These are phyloP conservation scores for Heliangelus exortis DNA, from an alignment of 2,797 vertebrate genomes.

Conservation along the genomic window DNA sequence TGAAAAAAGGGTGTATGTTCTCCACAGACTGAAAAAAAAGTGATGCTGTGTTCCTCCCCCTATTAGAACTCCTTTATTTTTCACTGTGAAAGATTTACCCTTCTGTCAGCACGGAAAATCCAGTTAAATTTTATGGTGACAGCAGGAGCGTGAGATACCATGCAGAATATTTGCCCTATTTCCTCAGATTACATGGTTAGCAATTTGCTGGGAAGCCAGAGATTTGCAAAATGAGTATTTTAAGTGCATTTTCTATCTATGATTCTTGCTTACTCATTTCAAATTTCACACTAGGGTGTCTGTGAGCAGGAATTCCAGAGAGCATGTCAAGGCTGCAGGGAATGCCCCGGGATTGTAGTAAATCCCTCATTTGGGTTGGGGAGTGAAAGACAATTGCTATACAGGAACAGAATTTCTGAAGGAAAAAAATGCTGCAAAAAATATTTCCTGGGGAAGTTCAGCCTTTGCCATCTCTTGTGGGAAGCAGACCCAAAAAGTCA, in stretches of 20 bases:
- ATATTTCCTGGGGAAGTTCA: not conserved
- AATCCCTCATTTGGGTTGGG: not conserved
- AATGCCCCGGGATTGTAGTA: not conserved
- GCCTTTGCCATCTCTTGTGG: not conserved
- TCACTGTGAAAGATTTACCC: not conserved
- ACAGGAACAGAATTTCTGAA: not conserved
- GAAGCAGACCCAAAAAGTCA: not conserved
- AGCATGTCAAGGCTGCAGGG: not conserved
- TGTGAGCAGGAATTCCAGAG: conserved; percentile 5
- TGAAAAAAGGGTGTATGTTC: not conserved
- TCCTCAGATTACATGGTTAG: not conserved
- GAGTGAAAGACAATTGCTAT: not conserved
- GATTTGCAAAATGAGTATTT: not conserved
- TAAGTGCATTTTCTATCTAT: not conserved
- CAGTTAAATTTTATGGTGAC: not conserved
- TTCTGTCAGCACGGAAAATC: not conserved
- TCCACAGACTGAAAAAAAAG: not conserved
- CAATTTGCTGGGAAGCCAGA: not conserved
- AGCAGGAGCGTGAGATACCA: not conserved
- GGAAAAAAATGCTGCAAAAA: not conserved
- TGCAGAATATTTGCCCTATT: not conserved
- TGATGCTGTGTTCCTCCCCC: not conserved
- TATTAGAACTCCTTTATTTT: not conserved
- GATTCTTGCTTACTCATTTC: not conserved
- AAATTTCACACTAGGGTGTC: not conserved